phyloP scores from a whole-genome alignment of 35 echinoderm and acorn worm genomes.

The Stichopus chloronotus region DNA sequence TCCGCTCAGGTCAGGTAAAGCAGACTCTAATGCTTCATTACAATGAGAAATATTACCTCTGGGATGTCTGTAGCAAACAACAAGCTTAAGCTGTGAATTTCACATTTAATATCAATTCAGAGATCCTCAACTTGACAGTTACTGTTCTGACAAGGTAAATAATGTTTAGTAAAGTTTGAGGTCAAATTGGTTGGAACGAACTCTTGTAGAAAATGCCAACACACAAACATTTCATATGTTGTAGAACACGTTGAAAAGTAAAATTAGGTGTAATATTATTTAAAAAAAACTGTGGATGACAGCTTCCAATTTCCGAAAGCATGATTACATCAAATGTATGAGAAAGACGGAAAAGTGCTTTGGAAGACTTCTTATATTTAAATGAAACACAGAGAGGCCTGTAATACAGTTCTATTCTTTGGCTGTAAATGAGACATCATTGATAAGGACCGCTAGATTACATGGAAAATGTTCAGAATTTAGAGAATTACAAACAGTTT shows the following conservation, averaged over 20 bases:
- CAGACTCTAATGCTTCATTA: conserved; percentile 41
- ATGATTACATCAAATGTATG: no score
- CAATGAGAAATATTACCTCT: conserved; percentile 25
- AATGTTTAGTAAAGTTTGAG: not conserved
- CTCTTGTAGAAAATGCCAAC: conserved; percentile 14
- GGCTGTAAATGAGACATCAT: no score
- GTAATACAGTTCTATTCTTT: no score
- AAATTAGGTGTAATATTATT: not conserved
- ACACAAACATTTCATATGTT: not conserved
- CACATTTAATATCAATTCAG: conserved; percentile 16
- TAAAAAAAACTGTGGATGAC: conserved; percentile 31
- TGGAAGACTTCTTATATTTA: no score
- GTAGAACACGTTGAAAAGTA: not conserved
- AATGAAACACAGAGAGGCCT: no score
- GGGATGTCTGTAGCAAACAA: conserved; percentile 37
- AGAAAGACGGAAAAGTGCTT: no score
- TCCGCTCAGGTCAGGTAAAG: not conserved
- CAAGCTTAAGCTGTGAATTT: not conserved
- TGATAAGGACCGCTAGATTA: no score
- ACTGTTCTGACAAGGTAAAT: not conserved
- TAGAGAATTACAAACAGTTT: no score
- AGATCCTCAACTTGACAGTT: conserved; percentile 34
- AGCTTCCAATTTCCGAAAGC: conserved; percentile 18
- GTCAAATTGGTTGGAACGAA: conserved; percentile 24
- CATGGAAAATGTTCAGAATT: no score